These are phyloP conservation scores for Gouania willdenowi DNA, from an alignment of 2,797 vertebrate genomes.

Conservation along the genomic window DNA sequence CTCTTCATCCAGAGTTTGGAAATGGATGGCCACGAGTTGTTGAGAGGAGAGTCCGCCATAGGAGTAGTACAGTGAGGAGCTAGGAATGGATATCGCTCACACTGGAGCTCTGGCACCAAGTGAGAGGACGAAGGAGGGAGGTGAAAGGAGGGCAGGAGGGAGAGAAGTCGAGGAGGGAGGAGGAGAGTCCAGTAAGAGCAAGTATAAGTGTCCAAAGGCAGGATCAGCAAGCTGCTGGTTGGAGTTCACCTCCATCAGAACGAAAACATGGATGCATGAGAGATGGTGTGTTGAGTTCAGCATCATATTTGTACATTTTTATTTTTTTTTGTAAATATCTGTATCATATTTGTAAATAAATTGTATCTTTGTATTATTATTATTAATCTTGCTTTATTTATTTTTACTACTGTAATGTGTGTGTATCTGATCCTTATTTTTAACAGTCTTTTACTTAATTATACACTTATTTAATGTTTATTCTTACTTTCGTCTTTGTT, in stretches of 20 bases:
- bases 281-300: too few relatives aligned
- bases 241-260: conserved; percentile 34
- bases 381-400: too few relatives aligned
- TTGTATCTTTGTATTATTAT: too few relatives aligned
- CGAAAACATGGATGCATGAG: not conserved
- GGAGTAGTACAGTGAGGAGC: conserved; percentile 32
- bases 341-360: too few relatives aligned
- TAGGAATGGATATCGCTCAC: conserved; percentile 37
- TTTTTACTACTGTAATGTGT: too few relatives aligned
- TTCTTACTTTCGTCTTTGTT: too few relatives aligned
- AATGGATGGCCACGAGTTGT: conserved; percentile 96
- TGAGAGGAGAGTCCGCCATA: conserved; percentile 90
- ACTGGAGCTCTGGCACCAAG: conserved; percentile 34
- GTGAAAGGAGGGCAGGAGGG: not conserved
- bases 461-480: too few relatives aligned
- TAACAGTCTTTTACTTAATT: too few relatives aligned
- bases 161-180: not conserved
- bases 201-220: conserved; percentile 7
- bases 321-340: too few relatives aligned
- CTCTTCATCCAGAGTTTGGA: conserved; percentile 93
- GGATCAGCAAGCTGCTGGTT: conserved; percentile 15
- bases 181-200: not conserved
- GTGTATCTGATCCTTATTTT: too few relatives aligned
- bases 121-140: conserved; percentile 5
- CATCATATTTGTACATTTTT: too few relatives aligned